These are phyloP conservation scores for Charina bottae DNA, from an alignment of 2,113 vertebrate genomes.

Conservation along the genomic window DNA sequence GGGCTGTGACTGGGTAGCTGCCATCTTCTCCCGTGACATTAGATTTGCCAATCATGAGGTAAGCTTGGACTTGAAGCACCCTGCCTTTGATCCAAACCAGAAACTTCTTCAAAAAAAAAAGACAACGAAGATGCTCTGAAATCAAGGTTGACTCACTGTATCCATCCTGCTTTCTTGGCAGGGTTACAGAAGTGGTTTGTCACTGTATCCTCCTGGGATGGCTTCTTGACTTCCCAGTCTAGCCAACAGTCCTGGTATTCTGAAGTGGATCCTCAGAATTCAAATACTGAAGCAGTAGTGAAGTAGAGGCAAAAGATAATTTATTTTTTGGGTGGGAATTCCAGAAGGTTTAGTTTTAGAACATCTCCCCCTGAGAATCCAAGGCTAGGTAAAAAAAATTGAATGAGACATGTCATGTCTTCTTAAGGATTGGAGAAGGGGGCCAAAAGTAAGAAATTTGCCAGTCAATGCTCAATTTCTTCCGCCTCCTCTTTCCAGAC, in stretches of 20 bases:
- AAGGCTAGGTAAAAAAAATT: background rate
- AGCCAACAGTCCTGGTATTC: background rate
- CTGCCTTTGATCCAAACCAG: background rate
- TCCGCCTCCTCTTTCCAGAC: conserved; percentile 75
- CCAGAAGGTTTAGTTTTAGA: background rate
- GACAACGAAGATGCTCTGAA: background rate
- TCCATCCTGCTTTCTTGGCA: background rate
- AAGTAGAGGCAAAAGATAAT: background rate
- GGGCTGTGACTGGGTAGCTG: conserved; percentile 93
- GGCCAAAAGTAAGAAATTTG: background rate
- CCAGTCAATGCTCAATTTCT: background rate
- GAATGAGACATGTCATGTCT: background rate
- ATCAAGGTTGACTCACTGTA: background rate
- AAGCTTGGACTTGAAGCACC: background rate
- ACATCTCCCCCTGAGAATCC: background rate
- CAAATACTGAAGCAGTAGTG: background rate
- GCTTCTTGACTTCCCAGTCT: background rate
- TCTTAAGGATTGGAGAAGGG: background rate
- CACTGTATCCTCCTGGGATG: background rate
- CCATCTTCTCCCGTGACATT: conserved; percentile 96
- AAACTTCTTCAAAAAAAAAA: background rate
- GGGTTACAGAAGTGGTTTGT: background rate
- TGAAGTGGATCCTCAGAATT: background rate
- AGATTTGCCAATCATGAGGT: conserved; percentile 97
- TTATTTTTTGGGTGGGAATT: background rate